These are phyloP conservation scores for Caenorhabditis wallacei DNA, from an alignment of 2,888 invertebrate species.

Conservation along the genomic window DNA sequence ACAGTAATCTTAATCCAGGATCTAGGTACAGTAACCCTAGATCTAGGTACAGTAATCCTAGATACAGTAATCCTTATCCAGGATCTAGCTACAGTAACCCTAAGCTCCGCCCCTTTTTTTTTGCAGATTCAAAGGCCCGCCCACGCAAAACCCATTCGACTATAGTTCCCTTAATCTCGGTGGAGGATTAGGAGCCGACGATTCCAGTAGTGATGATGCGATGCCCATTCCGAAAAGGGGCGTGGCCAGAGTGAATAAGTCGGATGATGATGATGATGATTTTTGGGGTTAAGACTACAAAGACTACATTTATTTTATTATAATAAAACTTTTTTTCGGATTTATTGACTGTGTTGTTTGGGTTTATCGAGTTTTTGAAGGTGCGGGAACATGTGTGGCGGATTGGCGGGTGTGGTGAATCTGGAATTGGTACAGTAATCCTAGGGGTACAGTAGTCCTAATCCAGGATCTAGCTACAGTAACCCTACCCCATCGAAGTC, in stretches of 20 bases:
- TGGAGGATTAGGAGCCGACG: too few species aligned
- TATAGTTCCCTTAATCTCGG: neutral
- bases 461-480: neutral
- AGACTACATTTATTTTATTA: neutral
- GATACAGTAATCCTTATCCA: too few species aligned
- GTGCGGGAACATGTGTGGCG: slow-evolving; percentile 48
- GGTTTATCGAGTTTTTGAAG: slow-evolving; percentile 15
- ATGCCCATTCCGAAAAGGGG: neutral
- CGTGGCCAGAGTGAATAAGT: neutral
- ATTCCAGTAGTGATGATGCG: neutral
- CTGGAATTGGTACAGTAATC: slow-evolving; percentile 9
- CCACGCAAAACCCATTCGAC: neutral
- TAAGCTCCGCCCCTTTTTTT: too few species aligned
- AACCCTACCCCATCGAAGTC: slow-evolving; percentile 27
- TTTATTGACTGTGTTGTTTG: slow-evolving; percentile 4
- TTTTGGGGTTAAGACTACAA: neutral
- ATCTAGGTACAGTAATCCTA: too few species aligned
- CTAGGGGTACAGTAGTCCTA: neutral
- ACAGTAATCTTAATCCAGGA: too few species aligned
- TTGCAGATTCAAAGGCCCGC: neutral
- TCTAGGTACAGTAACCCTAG: too few species aligned
- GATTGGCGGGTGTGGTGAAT: slow-evolving; percentile 47
- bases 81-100: too few species aligned
- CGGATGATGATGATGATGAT: slow-evolving; percentile 1
- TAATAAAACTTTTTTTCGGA: neutral